Evolutionary conservation across 2,888 invertebrate genomes (phyloP).

Genomic region (Lasioglossum calceatum): DNA sequence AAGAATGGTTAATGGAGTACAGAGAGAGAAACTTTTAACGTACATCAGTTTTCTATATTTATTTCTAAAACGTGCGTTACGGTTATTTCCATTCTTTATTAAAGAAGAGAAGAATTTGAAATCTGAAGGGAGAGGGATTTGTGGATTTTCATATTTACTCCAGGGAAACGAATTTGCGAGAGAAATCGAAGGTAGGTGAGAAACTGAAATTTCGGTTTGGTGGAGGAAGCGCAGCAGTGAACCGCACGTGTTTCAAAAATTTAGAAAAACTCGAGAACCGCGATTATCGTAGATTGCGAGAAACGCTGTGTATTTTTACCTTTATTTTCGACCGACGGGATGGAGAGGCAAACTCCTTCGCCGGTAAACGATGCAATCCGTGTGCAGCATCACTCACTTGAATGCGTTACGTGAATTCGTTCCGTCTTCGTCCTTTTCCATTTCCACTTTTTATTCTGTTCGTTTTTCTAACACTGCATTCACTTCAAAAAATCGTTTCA

Average conservation of each 20-base stretch:
- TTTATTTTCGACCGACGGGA: constrained; percentile 24
- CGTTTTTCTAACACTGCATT: constrained; percentile 1
- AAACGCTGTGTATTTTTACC: constrained; percentile 9
- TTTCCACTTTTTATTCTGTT: not conserved
- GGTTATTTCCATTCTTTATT: not conserved
- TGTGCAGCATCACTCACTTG: constrained; percentile 2
- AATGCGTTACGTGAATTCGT: constrained; percentile 20
- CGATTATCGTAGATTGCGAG: constrained; percentile 1
- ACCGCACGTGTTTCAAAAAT: constrained; percentile 1
- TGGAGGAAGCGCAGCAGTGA: not conserved
- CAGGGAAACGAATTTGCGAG: constrained; percentile 5
- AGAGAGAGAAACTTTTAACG: not conserved
- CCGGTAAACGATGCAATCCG: constrained; percentile 23
- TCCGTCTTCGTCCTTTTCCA: constrained; percentile 8
- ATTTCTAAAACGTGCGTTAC: not conserved
- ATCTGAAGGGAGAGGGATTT: not conserved
- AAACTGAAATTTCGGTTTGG: constrained; percentile 16
- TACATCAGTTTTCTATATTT: not conserved
- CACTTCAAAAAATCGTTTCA: constrained; percentile 11
- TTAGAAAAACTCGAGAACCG: not conserved
- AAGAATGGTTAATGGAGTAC: not conserved
- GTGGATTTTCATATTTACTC: constrained; percentile 3
- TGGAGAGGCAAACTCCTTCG: constrained; percentile 8
- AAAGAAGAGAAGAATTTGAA: not conserved
- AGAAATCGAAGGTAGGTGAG: not conserved